Conservation (phyloP, 2,888 invertebrate genomes). For the Dicyrtoma fusca region DNA sequence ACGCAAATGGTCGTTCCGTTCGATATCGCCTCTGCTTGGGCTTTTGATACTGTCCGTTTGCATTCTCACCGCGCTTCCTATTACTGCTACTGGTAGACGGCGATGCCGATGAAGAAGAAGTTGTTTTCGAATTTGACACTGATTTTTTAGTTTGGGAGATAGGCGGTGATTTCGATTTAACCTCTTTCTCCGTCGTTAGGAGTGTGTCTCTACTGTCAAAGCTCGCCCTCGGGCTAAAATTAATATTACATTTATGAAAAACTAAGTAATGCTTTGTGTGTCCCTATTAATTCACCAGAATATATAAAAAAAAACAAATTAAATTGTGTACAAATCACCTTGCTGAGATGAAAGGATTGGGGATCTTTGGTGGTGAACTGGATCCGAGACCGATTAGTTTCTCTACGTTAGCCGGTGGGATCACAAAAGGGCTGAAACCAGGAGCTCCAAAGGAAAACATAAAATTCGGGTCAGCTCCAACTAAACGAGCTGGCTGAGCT, state of each 20-base stretch:
- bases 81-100: conserved; percentile 36
- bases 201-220: conserved; percentile 34
- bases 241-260: background rate
- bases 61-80: conserved; percentile 16
- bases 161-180: conserved; percentile 30
- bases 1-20: conserved; percentile 87
- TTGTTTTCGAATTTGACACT: conserved; percentile 25
- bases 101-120: conserved; percentile 35
- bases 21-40: conserved; percentile 88
- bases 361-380: conserved; percentile 42
- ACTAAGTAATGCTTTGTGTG: background rate
- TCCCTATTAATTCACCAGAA: background rate
- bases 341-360: conserved; percentile 35
- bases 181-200: conserved; percentile 25
- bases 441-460: conserved; percentile 43
- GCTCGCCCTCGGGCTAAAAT: conserved; percentile 31
- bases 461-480: conserved; percentile 28
- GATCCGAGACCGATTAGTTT: conserved; percentile 39
- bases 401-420: conserved; percentile 40
- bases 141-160: conserved; percentile 23
- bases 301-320: background rate
- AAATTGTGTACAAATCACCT: conserved; percentile 26
- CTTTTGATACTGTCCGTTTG: conserved; percentile 63
- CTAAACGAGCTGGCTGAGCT: conserved; percentile 32
- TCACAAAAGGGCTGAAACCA: conserved; percentile 42